Conservation (phyloP, 2,113 vertebrate genomes). For the Sinosuthora webbiana region DNA sequence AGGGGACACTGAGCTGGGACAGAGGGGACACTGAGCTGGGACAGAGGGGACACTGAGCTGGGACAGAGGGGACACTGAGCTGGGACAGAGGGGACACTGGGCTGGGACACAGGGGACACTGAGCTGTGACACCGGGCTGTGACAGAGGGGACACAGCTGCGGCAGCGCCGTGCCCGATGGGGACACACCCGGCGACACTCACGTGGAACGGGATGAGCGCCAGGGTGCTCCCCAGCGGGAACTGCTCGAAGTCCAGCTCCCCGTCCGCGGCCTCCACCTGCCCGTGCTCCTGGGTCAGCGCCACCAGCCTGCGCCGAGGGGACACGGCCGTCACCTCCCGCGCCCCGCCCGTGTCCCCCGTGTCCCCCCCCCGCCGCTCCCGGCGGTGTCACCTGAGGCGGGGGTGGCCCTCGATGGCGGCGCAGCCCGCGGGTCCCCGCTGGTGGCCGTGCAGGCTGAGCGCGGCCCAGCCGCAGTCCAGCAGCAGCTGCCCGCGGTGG, state of each 20-base stretch:
- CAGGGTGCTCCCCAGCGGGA: slow-evolving; percentile 78
- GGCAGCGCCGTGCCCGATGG: too few relatives aligned
- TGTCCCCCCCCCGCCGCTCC: fast-evolving
- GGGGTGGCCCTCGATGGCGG: slow-evolving; percentile 80
- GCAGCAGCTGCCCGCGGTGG: slow-evolving; percentile 81
- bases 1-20: too few relatives aligned
- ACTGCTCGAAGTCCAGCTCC: slow-evolving; percentile 74
- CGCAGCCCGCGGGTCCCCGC: slow-evolving; percentile 72
- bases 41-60: fast-evolving
- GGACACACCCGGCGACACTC: not conserved
- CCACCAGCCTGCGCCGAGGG: slow-evolving; percentile 69
- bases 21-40: too few relatives aligned
- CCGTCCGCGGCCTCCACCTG: slow-evolving; percentile 74
- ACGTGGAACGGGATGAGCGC: slow-evolving; percentile 83
- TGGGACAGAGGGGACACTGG: too few relatives aligned
- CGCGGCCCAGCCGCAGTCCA: slow-evolving; percentile 83
- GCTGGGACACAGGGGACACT: too few relatives aligned
- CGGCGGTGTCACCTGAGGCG: slow-evolving; percentile 69
- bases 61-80: not conserved
- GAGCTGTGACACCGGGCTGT: slow-evolving; percentile 20
- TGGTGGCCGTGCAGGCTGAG: slow-evolving; percentile 78
- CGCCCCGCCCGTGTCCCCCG: fast-evolving
- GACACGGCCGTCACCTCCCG: not conserved
- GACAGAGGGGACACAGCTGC: fast-evolving
- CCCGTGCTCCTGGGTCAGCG: slow-evolving; percentile 87